Base-by-base conservation (phyloP, 2,888 invertebrate genomes). In the Mesoligia furuncula region DNA sequence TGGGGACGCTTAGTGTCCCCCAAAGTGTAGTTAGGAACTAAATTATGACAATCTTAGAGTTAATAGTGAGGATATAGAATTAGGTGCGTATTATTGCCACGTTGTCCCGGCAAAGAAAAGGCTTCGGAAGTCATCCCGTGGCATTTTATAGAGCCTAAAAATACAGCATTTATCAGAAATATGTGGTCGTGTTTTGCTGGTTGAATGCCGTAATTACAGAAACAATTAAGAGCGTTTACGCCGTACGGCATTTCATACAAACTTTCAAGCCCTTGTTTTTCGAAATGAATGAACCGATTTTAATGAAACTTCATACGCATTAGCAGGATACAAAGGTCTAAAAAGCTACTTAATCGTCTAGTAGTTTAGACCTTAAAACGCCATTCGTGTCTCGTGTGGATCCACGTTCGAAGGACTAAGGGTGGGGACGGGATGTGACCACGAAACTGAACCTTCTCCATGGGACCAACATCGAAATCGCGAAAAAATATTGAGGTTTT, bases 21-120 rank as follows among this genome's bases (percentile, higher is more conserved):
- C 9, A n/a, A 54, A 54, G 39, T 65, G 13, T 65, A 79, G 64
- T 74, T 77, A 80, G 75, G 74, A 84, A 86, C 81, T 80, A 79
- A 75, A 20, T 77, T 51, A 70, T 51, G 39, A 61, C 65, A 75
- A 61, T 64, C 42, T 65, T 66, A 51, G 48, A 64, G n/a, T 78
- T 66, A 71, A 27, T 39, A 85, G 54, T 74, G 59, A 27, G 45
- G 1, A 6, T 24, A 65, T 51, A 51, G 20, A 81, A 48, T 31
- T 54, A 67, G 24, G 36, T 73, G 59, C 48, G 4, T 61, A 48
- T 36, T 67, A 69, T 81, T 74, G 68, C 65, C 64, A 54, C 54
- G 51, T n/a, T 13, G 24, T 72, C 64, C 80, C 67, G 69, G 61
- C 68, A n/a, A 67, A 36, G 45, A 31, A n/a, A 39, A 48, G 8